These are phyloP conservation scores for Callorhinus ursinus DNA, from an alignment of 2,113 vertebrate species.

Conservation along the genomic window DNA sequence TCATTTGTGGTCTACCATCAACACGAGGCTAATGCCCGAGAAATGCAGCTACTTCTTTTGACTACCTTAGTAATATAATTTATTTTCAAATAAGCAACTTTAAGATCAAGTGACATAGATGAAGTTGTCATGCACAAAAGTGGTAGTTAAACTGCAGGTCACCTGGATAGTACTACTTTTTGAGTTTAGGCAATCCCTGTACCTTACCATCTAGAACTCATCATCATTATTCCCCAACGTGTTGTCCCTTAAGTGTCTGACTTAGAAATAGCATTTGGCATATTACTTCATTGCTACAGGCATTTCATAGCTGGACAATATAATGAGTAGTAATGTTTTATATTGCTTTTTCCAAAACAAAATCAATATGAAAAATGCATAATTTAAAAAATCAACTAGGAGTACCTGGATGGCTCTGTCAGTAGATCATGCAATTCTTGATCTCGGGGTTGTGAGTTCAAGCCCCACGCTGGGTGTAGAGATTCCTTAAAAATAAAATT, in stretches of 20 bases:
- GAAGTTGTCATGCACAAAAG: not conserved
- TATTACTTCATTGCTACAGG: not conserved
- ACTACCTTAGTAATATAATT: not conserved
- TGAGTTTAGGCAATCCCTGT: not conserved
- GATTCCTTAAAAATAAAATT: not conserved
- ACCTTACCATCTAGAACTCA: not conserved
- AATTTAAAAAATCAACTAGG: not conserved
- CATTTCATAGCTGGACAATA: not conserved
- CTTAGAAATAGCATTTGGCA: slow-evolving; percentile 5
- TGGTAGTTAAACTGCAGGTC: not conserved
- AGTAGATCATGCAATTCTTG: not conserved
- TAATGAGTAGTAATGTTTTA: not conserved
- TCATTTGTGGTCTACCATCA: not conserved
- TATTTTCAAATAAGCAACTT: slow-evolving; percentile 1
- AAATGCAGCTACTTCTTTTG: not conserved
- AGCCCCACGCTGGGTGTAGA: not conserved
- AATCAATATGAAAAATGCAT: not conserved
- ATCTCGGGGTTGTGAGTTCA: not conserved
- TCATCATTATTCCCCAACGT: not conserved
- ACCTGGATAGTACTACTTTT: not conserved
- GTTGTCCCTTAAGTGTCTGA: not conserved
- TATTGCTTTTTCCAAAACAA: slow-evolving; percentile 15
- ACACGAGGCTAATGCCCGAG: not conserved
- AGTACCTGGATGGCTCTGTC: not conserved
- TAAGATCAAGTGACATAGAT: not conserved